These are phyloP conservation scores for Gisinianus flammeolus DNA, from an alignment of 2,888 invertebrate species.

Conservation along the genomic window DNA sequence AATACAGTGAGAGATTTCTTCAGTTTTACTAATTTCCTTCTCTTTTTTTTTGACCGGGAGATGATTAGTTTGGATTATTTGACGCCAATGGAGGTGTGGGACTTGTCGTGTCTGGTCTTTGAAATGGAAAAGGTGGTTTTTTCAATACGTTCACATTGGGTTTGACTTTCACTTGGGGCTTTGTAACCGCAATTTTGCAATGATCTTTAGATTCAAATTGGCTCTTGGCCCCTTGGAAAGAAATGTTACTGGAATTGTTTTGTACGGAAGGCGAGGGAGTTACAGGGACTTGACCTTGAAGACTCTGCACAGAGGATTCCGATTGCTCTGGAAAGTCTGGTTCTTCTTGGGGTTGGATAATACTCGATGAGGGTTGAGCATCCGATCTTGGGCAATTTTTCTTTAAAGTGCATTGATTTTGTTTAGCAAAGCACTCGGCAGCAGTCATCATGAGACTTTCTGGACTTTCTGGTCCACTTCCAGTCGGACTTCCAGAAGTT, in stretches of 20 bases:
- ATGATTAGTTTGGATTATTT: not conserved
- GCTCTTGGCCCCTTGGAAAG: constrained; percentile 40
- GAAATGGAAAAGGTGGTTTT: constrained; percentile 68
- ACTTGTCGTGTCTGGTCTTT: constrained; percentile 18
- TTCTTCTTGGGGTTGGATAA: not conserved
- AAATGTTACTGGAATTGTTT: not conserved
- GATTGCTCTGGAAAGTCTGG: constrained; percentile 37
- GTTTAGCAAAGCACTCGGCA: constrained; percentile 78
- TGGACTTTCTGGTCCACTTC: constrained; percentile 62
- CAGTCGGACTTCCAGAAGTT: constrained; percentile 49
- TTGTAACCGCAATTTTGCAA: constrained; percentile 59
- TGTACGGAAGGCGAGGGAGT: not conserved
- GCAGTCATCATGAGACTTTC: constrained; percentile 71
- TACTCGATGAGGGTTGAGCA: not conserved
- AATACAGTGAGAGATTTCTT: not conserved
- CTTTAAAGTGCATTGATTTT: constrained; percentile 78
- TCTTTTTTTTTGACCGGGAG: not conserved
- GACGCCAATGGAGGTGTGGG: constrained; percentile 18
- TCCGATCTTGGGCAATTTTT: constrained; percentile 67
- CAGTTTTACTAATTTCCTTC: not conserved
- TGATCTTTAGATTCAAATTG: constrained; percentile 43
- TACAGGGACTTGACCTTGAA: not conserved
- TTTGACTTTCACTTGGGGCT: constrained; percentile 79
- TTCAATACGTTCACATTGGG: constrained; percentile 80
- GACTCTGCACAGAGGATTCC: constrained; percentile 36